These are phyloP conservation scores for Aphodius sticticus DNA, from an alignment of 2,888 invertebrate species.

Conservation along the genomic window DNA sequence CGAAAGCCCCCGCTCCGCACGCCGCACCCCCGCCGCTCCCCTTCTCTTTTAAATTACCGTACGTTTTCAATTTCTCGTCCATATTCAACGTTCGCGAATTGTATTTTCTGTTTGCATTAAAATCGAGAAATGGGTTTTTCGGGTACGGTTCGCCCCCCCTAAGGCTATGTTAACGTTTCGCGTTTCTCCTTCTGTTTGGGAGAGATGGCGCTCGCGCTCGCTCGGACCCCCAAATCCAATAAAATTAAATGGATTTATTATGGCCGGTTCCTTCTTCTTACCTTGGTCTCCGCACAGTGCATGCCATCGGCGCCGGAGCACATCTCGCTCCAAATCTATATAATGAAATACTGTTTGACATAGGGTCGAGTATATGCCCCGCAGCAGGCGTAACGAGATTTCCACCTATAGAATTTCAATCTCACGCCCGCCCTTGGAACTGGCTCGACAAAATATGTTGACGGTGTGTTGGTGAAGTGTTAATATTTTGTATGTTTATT, in stretches of 20 bases:
- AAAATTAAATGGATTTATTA: slow-evolving; percentile 22
- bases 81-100: slow-evolving; percentile 23
- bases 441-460: background rate
- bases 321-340: slow-evolving; percentile 16
- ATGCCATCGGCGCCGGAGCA: slow-evolving; percentile 6
- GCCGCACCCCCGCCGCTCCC: background rate
- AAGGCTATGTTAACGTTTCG: background rate
- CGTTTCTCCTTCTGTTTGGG: background rate
- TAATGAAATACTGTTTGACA: slow-evolving; percentile 13
- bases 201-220: background rate
- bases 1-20: slow-evolving; percentile 15
- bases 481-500: background rate
- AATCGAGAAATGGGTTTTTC: slow-evolving; percentile 4
- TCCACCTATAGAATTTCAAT: slow-evolving; percentile 20
- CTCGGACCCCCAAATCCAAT: slow-evolving; percentile 9
- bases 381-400: slow-evolving; percentile 17
- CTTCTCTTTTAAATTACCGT: slow-evolving; percentile 21
- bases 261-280: background rate
- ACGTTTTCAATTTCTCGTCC: slow-evolving; percentile 25
- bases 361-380: slow-evolving; percentile 18
- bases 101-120: slow-evolving; percentile 22
- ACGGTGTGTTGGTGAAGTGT: background rate
- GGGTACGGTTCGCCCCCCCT: background rate
- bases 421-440: slow-evolving; percentile 4
- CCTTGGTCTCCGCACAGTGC: background rate